phyloP scores from a whole-genome alignment of 2,797 vertebrate species.

The Lindbergichthys nudifrons region DNA sequence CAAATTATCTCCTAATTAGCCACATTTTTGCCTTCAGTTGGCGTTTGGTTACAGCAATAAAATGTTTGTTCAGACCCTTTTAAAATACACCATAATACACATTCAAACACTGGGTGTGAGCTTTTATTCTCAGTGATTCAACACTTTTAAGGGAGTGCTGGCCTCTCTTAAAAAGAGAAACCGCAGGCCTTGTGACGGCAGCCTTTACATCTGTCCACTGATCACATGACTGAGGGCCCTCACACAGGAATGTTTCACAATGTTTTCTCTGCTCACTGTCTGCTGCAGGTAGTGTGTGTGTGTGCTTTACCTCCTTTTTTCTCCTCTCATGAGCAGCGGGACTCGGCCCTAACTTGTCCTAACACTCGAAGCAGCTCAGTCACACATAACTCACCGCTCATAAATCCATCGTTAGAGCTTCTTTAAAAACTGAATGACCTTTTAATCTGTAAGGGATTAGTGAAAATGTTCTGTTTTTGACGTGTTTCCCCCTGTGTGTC shows the following conservation, averaged over 20 bases:
- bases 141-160: neutral
- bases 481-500: neutral
- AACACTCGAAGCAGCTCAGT: neutral
- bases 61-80: too few species aligned
- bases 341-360: slow-evolving; percentile 12
- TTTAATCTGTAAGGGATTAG: neutral
- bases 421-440: neutral
- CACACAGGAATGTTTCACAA: slow-evolving; percentile 66
- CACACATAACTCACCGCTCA: neutral
- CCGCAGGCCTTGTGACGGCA: neutral
- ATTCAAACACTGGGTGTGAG: neutral
- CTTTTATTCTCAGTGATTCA: neutral
- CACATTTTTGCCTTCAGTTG: too few species aligned
- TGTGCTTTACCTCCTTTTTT: neutral
- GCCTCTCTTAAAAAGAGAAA: neutral
- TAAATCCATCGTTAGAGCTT: neutral
- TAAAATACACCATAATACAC: neutral
- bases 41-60: too few species aligned
- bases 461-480: neutral
- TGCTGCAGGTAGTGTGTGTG: neutral
- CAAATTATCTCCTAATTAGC: neutral
- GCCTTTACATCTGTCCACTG: neutral
- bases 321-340: neutral
- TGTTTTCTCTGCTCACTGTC: neutral
- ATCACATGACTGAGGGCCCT: slow-evolving; percentile 50